Evolutionary conservation across 1,140 invertebrate genomes (phyloP), one percentile per base, ranked within the genome.

Genomic region (Campoletis sonorensis): DNA sequence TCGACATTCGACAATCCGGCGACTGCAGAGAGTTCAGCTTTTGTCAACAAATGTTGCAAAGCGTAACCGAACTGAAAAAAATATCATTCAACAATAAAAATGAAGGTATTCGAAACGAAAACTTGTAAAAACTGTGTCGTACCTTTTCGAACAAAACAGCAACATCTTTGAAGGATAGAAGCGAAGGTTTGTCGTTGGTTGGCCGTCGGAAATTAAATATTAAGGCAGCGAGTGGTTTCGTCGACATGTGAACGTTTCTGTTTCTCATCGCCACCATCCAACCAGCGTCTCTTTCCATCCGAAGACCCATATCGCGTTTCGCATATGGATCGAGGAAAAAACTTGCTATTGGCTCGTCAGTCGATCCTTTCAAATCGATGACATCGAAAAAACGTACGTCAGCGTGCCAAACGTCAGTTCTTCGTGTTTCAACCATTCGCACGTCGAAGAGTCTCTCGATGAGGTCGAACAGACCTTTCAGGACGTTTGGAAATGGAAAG

Each of bases 311-410:
- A 40, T 93, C 87, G 49, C 93, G 93, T 86, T 96, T 94, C 0
- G 93, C 93, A 88, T 95, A 98, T 5, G 96, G 96, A 92, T 98
- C 97, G 0, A 98, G 91, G 88, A 97, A 98, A 86, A 98, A 97
- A 23, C 95, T 95, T 49, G 95, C 96, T 13, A 97, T 92, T 1
- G 96, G 95, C 49, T 92, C 92, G 21, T 93, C 92, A 81, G 90
- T 93, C 26, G 91, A 92, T 82, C 89, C 88, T 54, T 95, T 93
- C n/a, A 93, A 89, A 86, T 98, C 96, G 85, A 94, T 95, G 8
- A 99, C 92, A 85, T 97, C 94, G 89, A 95, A 98, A 87, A 95
- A 97, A 85, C 94, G 94, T 0, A 98, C 97, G 89, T 98, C 96
- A 81, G 95, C 94, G 89, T 98, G 95, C 97, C 98, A 98, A 0